Base-by-base conservation (phyloP, 2,113 vertebrate species). In the Dissostichus mawsoni region DNA sequence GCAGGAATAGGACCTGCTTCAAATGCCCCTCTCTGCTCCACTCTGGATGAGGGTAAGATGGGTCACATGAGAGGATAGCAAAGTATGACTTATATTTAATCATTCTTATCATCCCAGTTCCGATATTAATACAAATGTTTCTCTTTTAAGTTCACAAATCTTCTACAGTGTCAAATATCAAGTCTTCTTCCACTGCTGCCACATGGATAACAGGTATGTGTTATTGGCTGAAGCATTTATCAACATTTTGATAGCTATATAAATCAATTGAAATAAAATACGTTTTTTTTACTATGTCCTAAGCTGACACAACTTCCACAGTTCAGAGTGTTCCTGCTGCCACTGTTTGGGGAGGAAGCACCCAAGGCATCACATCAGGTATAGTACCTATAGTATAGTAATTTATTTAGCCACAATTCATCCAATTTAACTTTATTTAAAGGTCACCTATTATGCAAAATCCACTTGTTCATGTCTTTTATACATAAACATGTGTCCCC, bases 1-100 rank as follows among this genome's bases (percentile, higher is more conserved):
- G 91, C 80, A 7, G 93, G 93, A 8, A 10, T 69, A 0, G 91
- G 92, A 58, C 93, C 91, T 9, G 29, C 87, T 0, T 72, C 88
- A 1, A 71, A 52, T 8, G 72, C 80, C 5, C 82, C 79, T 1
- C 68, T 83, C 69, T 90, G 89, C 88, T 80, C 84, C 62, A 94
- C 93, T 57, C 70, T 91, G 57, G 83, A 81, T 55, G 87, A 93
- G 33, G 81, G 92, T 93, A 62, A 51, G 76, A 33, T 11, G 11
- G 8, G 7, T 63, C 47, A 67, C 13, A n/a, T 11, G 0, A 33
- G 18, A 58, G 1, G 23, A 68, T 11, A n/a, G n/a, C 4, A 80
- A 63, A 20, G 23, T 56, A 2, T 8, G 8, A 53, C 14, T 14
- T 41, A 62, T 61, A 16, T 18, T 41, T 6, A 36, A 12, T 66